Evolutionary conservation across 1,140 invertebrate species (phyloP), one percentile per base, ranked within the genome.

Genomic region (Caenorhabditis latens): DNA sequence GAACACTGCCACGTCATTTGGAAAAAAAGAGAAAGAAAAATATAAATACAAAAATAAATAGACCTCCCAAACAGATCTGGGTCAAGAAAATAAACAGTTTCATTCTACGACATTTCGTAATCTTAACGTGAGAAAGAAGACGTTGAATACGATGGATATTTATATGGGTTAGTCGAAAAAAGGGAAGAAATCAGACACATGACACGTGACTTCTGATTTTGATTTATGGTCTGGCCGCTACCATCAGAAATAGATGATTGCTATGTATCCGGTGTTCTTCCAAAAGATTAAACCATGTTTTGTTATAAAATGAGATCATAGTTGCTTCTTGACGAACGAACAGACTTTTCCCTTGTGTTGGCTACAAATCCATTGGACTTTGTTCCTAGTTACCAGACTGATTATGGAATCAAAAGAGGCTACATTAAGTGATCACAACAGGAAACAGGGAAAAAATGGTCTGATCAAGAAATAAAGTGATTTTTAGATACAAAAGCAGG

Each of bases 321-420:
- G 8, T 46, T 11, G 9, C 2, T 32, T 1, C 32, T 32, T 63
- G 61, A 40, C 61, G 8, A 63, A 71, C 8, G 40, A 71, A 71
- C 14, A 71, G 42, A 46, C 65, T 71, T 71, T 71, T 71, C 65
- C 40, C 46, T 16, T 71, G 5, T 71, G 1, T 46, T 46, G 65
- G 65, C 65, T 71, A 71, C 65, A 46, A 71, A 71, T 71, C 65
- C 65, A 71, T 16, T 71, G 65, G 42, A 71, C 65, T 71, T 71
- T 71, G 65, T 71, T 19, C 65, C 16, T n/a, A 40, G 32, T 40
- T 40, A 65, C 61, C 42, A 71, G 65, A 43, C 65, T 71, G 65
- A 71, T 71, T n/a, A 71, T 43, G 65, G 24, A 71, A n/a, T 21
- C 61, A 63, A 43, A 71, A 8, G 13, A 71, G 65, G 65, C 65